Evolutionary conservation across 2,888 invertebrate genomes (phyloP), one percentile per base, ranked within the genome.

Genomic region (Pasiphila rectangulata): DNA sequence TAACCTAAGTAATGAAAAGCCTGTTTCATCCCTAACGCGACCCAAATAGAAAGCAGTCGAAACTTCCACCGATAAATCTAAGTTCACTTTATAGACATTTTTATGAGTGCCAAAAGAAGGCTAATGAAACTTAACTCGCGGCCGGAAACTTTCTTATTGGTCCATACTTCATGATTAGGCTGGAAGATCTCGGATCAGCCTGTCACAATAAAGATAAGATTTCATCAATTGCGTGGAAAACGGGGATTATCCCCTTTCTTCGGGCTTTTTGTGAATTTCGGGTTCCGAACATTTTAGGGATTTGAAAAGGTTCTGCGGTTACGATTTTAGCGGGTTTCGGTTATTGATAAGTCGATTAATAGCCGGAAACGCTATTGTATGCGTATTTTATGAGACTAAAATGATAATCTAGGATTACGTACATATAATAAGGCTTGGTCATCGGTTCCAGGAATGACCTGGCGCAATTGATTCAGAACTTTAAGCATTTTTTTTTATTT

Each of bases 181-280:
- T 17, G 42, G 24, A 36, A 27, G 32, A 32, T 32, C 32, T 17
- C 57, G 64, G 64, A 65, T 74, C 64, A 37, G 13, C 6, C 69
- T 74, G 73, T 71, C 72, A 72, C 72, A 61, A 61, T 67, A 63
- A 54, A 69, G 72, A 74, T 72, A 72, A 66, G 63, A 63, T 67
- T 65, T 64, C 69, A 71, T 73, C 73, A 69, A 73, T 72, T 72
- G 64, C 51, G 57, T 54, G 45, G 46, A 41, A 46, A 46, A 36
- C 36, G 20, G 35, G 50, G 41, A 45, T 50, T 50, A 50, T 50
- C 49, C 50, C 45, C 41, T 50, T 50, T 50, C 50, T 25, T 29
- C 36, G 37, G 42, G 23, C 20, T 40, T 44, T 49, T 40, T 16
- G 41, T 13, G 29, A 36, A 44, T 42, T 39, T 47, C 15, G 20